These are phyloP conservation scores for Peromyscus nudipes DNA, from an alignment of 2,797 vertebrate species.

Conservation along the genomic window DNA sequence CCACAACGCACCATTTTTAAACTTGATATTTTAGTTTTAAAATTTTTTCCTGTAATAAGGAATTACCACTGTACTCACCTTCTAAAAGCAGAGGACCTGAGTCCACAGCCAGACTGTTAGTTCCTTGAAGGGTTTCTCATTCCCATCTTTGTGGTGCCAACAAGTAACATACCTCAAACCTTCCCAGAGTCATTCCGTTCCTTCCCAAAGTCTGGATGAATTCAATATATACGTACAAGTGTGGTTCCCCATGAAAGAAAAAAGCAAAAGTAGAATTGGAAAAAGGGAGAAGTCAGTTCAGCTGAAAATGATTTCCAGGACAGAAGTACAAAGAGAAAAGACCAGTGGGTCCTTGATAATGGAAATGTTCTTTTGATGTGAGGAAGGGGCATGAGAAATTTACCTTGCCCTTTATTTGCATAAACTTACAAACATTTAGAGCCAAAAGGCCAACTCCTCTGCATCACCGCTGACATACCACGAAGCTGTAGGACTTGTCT, in stretches of 20 bases:
- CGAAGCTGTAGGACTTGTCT: background rate
- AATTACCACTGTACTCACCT: background rate
- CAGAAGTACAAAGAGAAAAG: background rate
- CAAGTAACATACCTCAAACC: background rate
- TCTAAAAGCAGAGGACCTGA: background rate
- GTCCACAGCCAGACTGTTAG: background rate
- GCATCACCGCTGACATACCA: background rate
- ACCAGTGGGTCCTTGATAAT: background rate
- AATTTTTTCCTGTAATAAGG: background rate
- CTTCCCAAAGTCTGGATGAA: background rate
- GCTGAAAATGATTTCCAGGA: conserved; percentile 2
- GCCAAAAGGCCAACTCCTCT: background rate
- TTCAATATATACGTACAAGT: background rate
- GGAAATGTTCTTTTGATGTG: background rate
- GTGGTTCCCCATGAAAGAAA: background rate
- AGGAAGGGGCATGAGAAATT: background rate
- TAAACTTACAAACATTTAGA: background rate
- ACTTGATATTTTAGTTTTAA: background rate
- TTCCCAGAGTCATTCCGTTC: background rate
- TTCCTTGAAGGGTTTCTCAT: background rate
- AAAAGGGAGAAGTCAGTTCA: background rate
- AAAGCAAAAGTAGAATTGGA: background rate
- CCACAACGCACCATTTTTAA: background rate
- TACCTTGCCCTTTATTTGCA: background rate
- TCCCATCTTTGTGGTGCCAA: background rate